Evolutionary conservation across 2,113 vertebrate genomes (phyloP).

Genomic region (Apteryx owenii): DNA sequence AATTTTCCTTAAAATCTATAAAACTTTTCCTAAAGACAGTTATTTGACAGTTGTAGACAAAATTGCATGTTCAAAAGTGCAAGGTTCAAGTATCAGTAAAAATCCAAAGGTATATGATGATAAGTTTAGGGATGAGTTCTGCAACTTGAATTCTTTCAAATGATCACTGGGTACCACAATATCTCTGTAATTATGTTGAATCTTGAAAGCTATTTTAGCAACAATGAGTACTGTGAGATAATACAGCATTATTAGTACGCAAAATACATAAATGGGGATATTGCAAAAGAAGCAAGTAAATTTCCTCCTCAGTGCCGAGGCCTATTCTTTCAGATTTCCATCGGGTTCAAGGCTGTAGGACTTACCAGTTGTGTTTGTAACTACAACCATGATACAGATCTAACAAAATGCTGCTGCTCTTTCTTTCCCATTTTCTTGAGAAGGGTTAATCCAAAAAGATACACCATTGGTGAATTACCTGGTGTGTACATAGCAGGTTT

Average conservation of each 20-base stretch:
- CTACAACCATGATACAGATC: background rate
- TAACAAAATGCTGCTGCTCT: background rate
- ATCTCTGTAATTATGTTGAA: background rate
- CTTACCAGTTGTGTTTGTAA: background rate
- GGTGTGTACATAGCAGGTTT: background rate
- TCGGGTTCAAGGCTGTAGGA: background rate
- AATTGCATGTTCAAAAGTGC: background rate
- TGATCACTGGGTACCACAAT: background rate
- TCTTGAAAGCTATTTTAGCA: background rate
- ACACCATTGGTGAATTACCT: background rate
- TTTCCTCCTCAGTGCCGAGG: background rate
- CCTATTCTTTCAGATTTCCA: background rate
- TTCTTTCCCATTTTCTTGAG: background rate
- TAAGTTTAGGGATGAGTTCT: background rate
- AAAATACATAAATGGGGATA: accelerated
- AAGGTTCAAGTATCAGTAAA: background rate
- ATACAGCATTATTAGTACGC: background rate
- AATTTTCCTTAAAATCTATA: background rate
- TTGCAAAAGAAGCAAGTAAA: background rate
- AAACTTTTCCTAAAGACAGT: background rate
- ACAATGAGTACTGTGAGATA: background rate
- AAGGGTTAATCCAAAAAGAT: background rate
- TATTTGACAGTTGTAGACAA: background rate
- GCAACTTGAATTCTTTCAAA: background rate
- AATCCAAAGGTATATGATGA: background rate